Base-by-base conservation (phyloP, 1,140 invertebrate genomes). In the Coelopa frigida region DNA sequence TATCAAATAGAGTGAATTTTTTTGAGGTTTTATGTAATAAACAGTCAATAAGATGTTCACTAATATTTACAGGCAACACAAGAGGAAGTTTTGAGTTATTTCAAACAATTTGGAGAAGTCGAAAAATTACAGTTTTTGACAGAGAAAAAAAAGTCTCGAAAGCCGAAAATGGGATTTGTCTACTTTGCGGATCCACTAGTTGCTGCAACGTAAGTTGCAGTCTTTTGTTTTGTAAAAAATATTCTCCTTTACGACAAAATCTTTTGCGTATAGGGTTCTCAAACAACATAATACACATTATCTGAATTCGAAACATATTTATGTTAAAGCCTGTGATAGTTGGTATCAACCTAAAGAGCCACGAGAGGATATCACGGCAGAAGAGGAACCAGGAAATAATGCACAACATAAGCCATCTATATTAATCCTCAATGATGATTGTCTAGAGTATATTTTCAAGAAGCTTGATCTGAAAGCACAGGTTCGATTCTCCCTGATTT, bases 261-360 rank as follows among this genome's bases (percentile, higher is more conserved):
- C n/a, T n/a, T n/a, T n/a, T n/a, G n/a, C n/a, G n/a, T 23, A 12
- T 11, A 40, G 24, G 5, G 32, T 10, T 12, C 15, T 46, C n/a
- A n/a, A n/a, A 11, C 11, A 14, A 21, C 17, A 37, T 3, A 5
- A 2, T 8, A 18, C 20, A 17, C 20, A 46, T 14, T 18, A 1
- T 4, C 1, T 10, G 3, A 22, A 29, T 14, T 4, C 32, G 50
- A 52, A 17, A 48, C 42, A 46, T 2, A 26, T 63, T 5, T 15
- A 33, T 11, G 52, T 55, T 1, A 26, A 40, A 15, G 50, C 61
- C 18, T 53, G 56, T 18, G 43, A 60, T 18, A 63, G 61, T 29
- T 63, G 61, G 61, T 49, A 53, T 43, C 61, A 63, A 42, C 60
- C 61, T 1, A 12, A 22, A 20, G 11, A 17, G 23, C 6, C 10